A percentile compares a stretch with the other conserved stretches of the same genome.
Conservation (phyloP, 1,140 invertebrate genomes). For the Lepidurus arcticus region DNA sequence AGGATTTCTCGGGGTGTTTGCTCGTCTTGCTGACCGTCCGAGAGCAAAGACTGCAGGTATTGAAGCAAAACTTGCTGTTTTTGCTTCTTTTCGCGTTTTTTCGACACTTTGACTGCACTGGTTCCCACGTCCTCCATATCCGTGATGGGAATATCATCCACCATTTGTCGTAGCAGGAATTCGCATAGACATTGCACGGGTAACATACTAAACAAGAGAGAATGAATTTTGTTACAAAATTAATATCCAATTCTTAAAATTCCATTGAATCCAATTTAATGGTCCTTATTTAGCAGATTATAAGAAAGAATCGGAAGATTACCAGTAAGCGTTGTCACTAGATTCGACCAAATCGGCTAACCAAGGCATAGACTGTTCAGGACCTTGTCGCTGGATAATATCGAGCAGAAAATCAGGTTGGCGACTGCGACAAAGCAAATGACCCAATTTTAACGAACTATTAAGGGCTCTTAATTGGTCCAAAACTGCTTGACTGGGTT, state of each 20-base stretch:
- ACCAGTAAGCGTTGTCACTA: constrained; percentile 73
- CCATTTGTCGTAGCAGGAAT: constrained; percentile 70
- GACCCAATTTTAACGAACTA: constrained; percentile 72
- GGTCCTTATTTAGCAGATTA: background rate
- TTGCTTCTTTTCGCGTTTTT: constrained; percentile 49
- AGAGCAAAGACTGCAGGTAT: constrained; percentile 58
- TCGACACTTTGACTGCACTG: constrained; percentile 26
- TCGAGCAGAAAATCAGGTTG: constrained; percentile 88
- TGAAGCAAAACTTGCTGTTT: constrained; percentile 73
- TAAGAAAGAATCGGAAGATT: constrained; percentile 36
- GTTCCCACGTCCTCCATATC: constrained; percentile 46
- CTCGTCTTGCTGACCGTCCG: constrained; percentile 53
- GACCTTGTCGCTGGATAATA: constrained; percentile 70
- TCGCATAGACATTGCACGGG: constrained; percentile 95
- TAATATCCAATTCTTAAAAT: background rate
- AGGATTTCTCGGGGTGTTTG: constrained; percentile 68
- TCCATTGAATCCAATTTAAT: background rate
- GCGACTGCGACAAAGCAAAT: constrained; percentile 78
- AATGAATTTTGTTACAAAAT: background rate
- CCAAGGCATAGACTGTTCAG: constrained; percentile 93
- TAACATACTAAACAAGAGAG: constrained; percentile 57
- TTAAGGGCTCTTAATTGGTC: constrained; percentile 78
- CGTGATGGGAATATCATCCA: constrained; percentile 35
- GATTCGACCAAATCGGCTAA: constrained; percentile 88
- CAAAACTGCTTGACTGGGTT: constrained; percentile 67